Percentiles rank a stretch among this genome's conserved stretches.
phyloP scores from a whole-genome alignment of 2,797 vertebrate genomes.

The Coreius guichenoti region DNA sequence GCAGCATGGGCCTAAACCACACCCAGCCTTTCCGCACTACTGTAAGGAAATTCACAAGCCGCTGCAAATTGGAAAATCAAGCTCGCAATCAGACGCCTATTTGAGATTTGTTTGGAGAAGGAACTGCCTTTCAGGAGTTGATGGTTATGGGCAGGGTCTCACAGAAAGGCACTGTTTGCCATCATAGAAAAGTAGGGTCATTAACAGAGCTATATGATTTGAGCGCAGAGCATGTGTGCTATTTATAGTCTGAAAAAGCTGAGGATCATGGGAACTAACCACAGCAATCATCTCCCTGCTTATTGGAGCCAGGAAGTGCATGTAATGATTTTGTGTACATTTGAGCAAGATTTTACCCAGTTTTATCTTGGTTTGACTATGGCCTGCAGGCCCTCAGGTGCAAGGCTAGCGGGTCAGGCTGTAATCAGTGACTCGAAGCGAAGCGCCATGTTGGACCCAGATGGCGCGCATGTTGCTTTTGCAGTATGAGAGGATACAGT shows the following conservation, averaged over 20 bases:
- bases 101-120: slow-evolving; percentile 49
- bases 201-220: slow-evolving; percentile 41
- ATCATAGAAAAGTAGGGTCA: slow-evolving; percentile 23
- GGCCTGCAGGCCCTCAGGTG: slow-evolving; percentile 33
- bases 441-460: slow-evolving; percentile 65
- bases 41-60: slow-evolving; percentile 47
- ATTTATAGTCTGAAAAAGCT: slow-evolving; percentile 48
- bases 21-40: slow-evolving; percentile 41
- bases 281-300: slow-evolving; percentile 16
- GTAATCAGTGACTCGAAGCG: slow-evolving; percentile 56
- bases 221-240: slow-evolving; percentile 8
- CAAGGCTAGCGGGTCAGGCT: slow-evolving; percentile 63
- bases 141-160: slow-evolving; percentile 6
- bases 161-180: background rate
- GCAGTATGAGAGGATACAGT: slow-evolving; percentile 25
- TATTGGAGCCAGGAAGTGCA: background rate
- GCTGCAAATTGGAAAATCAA: slow-evolving; percentile 48
- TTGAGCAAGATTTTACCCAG: background rate
- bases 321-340: slow-evolving; percentile 17
- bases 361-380: slow-evolving; percentile 41
- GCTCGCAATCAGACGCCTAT: slow-evolving; percentile 29
- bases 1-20: slow-evolving; percentile 51
- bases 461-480: slow-evolving; percentile 58
- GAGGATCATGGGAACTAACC: slow-evolving; percentile 40
- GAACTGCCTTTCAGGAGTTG: background rate